These are phyloP conservation scores for Orgyia antiqua DNA, from an alignment of 2,888 invertebrate species.

Conservation along the genomic window DNA sequence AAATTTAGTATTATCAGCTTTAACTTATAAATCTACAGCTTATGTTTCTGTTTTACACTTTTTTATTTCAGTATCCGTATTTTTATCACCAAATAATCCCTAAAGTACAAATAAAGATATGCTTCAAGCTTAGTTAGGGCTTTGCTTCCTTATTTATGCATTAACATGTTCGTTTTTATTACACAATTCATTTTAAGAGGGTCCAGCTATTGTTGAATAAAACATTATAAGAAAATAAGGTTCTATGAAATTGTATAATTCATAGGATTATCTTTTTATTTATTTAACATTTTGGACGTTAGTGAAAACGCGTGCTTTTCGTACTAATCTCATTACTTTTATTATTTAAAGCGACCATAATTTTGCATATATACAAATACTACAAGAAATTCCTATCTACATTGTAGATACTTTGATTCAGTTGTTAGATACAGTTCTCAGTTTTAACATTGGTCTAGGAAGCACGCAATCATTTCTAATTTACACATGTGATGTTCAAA, in stretches of 20 bases:
- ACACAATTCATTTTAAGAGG: constrained; percentile 22
- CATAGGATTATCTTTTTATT: constrained; percentile 6
- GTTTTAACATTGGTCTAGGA: too few relatives aligned
- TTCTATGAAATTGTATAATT: neutral
- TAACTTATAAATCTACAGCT: constrained; percentile 32
- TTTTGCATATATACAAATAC: too few relatives aligned
- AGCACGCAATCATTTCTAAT: too few relatives aligned
- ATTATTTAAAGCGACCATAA: too few relatives aligned
- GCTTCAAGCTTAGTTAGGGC: constrained; percentile 45
- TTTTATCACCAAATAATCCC: constrained; percentile 1
- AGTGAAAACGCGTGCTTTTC: too few relatives aligned
- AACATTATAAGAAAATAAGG: neutral
- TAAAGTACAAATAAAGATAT: constrained; percentile 8
- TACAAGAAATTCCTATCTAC: too few relatives aligned
- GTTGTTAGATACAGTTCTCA: too few relatives aligned
- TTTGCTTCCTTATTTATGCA: constrained; percentile 40
- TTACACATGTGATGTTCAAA: too few relatives aligned
- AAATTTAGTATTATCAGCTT: constrained; percentile 20
- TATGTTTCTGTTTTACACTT: constrained; percentile 26
- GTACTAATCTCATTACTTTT: too few relatives aligned
- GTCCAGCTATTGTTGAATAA: constrained; percentile 18
- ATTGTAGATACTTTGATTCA: too few relatives aligned
- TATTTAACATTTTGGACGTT: too few relatives aligned
- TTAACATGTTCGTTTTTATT: constrained; percentile 21
- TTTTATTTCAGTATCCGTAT: constrained; percentile 15